Percentiles rank a stretch among this genome's conserved stretches.
Evolutionary conservation across 2,888 invertebrate genomes (phyloP).

Genomic region (Pogonocherus hispidulus): DNA sequence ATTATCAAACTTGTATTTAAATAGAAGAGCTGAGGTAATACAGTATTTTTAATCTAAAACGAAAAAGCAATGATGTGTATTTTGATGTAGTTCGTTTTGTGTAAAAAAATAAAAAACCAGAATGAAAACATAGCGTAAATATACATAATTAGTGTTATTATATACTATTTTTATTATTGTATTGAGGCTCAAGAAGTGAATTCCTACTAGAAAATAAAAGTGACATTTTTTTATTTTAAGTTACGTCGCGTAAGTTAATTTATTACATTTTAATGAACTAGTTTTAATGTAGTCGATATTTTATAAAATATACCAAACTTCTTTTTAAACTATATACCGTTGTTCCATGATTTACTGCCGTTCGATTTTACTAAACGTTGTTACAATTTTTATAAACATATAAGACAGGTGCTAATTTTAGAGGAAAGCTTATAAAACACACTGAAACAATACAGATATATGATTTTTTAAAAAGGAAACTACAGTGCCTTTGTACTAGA

Average conservation of each 20-base stretch:
- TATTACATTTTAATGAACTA: constrained; percentile 28
- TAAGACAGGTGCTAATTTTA: constrained; percentile 23
- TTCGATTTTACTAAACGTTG: constrained; percentile 15
- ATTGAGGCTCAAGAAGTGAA: constrained; percentile 51
- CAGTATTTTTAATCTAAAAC: constrained; percentile 30
- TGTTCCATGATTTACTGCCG: constrained; percentile 27
- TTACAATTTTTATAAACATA: constrained; percentile 11
- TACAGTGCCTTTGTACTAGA: constrained; percentile 29
- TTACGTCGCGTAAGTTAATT: constrained; percentile 25
- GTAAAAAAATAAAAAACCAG: constrained; percentile 14
- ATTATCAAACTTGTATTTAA: constrained; percentile 15
- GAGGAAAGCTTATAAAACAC: constrained; percentile 19
- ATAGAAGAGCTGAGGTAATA: constrained; percentile 7
- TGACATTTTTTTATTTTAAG: constrained; percentile 28
- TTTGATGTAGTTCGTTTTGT: constrained; percentile 24
- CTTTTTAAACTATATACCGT: constrained; percentile 15
- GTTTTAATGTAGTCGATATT: constrained; percentile 26
- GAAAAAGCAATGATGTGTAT: constrained; percentile 30
- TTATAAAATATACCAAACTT: constrained; percentile 31
- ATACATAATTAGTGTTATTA: constrained; percentile 21
- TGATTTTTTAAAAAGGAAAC: constrained; percentile 11
- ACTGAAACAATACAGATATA: constrained; percentile 15
- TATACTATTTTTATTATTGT: constrained; percentile 31
- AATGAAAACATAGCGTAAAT: constrained; percentile 23
- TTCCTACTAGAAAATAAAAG: constrained; percentile 45